Evolutionary conservation across 2,888 invertebrate species (phyloP).

Genomic region (Ferrisia virgata): DNA sequence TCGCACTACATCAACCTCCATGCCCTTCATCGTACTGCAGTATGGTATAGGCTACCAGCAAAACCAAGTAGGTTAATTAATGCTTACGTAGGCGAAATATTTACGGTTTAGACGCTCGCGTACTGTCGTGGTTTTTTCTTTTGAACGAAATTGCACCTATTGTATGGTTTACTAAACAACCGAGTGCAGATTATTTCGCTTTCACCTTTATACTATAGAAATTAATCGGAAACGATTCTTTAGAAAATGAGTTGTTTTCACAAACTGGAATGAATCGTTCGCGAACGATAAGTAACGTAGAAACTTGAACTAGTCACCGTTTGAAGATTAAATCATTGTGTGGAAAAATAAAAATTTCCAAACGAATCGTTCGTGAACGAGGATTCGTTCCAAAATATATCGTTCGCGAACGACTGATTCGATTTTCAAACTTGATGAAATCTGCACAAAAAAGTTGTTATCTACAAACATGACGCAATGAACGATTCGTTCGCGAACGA

Average conservation of each 20-base stretch:
- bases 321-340: background rate
- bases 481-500: background rate
- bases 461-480: no score
- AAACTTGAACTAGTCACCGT: background rate
- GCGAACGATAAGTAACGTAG: background rate
- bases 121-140: background rate
- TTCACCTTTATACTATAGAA: no score
- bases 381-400: background rate
- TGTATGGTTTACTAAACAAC: background rate
- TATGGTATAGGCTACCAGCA: no score
- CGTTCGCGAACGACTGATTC: background rate
- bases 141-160: background rate
- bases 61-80: background rate
- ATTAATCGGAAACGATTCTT: background rate
- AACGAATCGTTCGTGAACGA: background rate
- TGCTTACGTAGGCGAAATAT: background rate
- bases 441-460: no score
- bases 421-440: background rate
- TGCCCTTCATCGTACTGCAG: background rate
- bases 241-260: background rate
- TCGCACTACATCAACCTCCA: no score
- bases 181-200: background rate
- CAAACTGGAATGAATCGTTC: background rate
- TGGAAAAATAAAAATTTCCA: background rate
- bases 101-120: background rate